Conservation (phyloP, 2,113 vertebrate genomes). For the Chaenocephalus aceratus region DNA sequence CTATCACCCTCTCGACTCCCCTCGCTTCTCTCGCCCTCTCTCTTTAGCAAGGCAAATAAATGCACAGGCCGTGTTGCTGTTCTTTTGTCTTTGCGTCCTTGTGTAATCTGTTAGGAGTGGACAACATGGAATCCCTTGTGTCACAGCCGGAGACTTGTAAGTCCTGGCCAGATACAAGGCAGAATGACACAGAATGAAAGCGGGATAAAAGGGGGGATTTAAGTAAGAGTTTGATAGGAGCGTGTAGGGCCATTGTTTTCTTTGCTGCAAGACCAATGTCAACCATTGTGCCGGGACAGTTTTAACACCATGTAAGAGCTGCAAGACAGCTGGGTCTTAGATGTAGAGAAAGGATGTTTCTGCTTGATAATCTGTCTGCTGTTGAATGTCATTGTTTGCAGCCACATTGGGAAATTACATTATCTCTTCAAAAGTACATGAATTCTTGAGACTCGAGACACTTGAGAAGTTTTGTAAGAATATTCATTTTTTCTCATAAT, state of each 20-base stretch:
- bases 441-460: not conserved
- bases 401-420: slow-evolving; percentile 16
- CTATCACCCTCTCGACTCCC: slow-evolving; percentile 52
- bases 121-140: slow-evolving; percentile 82
- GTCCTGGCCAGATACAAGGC: slow-evolving; percentile 79
- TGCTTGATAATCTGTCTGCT: slow-evolving; percentile 48
- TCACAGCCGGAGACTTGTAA: slow-evolving; percentile 83
- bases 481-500: slow-evolving; percentile 8
- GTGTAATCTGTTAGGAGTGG: slow-evolving; percentile 86
- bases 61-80: slow-evolving; percentile 78
- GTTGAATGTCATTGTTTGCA: slow-evolving; percentile 15
- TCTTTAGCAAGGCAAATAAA: slow-evolving; percentile 85
- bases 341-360: slow-evolving; percentile 46
- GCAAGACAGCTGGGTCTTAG: slow-evolving; percentile 46
- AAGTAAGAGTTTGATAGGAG: slow-evolving; percentile 77
- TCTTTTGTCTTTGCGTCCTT: slow-evolving; percentile 86
- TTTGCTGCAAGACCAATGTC: slow-evolving; percentile 72
- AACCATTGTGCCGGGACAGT: slow-evolving; percentile 66
- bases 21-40: slow-evolving; percentile 59
- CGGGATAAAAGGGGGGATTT: slow-evolving; percentile 70
- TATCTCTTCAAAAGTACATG: slow-evolving; percentile 6
- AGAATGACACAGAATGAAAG: slow-evolving; percentile 79
- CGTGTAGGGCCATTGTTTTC: slow-evolving; percentile 78
- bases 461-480: not conserved
- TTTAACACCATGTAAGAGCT: slow-evolving; percentile 66